Evolutionary conservation across 2,113 vertebrate genomes (phyloP).

Genomic region (Lanius ludovicianus): DNA sequence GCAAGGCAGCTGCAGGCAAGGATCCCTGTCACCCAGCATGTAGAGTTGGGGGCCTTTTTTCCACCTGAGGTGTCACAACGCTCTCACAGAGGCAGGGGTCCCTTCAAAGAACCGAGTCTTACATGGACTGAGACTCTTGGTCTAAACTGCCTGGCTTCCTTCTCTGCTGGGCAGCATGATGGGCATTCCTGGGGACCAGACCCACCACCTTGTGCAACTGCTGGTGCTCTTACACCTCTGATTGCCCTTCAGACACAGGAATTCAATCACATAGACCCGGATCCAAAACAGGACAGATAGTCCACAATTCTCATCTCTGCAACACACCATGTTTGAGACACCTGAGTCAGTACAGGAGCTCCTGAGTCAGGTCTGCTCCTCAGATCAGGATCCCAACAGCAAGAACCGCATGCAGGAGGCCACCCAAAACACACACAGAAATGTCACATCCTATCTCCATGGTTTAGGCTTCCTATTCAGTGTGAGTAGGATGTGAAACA

Average conservation of each 20-base stretch:
- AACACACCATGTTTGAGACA: neutral
- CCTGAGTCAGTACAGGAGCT: neutral
- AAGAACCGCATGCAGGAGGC: neutral
- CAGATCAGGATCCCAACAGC: neutral
- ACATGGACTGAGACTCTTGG: fast-evolving
- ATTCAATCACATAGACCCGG: neutral
- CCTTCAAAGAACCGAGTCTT: neutral
- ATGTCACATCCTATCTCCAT: fast-evolving
- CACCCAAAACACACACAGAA: neutral
- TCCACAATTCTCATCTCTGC: neutral
- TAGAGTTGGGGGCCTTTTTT: neutral
- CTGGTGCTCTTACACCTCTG: neutral
- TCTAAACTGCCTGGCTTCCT: neutral
- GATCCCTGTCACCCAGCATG: neutral
- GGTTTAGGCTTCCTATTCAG: neutral
- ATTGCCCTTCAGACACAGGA: neutral
- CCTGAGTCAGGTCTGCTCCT: neutral
- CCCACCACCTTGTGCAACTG: fast-evolving
- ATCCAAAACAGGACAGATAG: fast-evolving
- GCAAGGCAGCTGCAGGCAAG: neutral
- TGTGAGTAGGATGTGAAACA: neutral
- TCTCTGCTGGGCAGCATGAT: neutral
- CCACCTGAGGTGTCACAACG: neutral
- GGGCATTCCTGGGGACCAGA: neutral
- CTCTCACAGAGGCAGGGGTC: neutral